These are phyloP conservation scores for Drosophila monieri DNA, from an alignment of 2,888 invertebrate species.

Conservation along the genomic window DNA sequence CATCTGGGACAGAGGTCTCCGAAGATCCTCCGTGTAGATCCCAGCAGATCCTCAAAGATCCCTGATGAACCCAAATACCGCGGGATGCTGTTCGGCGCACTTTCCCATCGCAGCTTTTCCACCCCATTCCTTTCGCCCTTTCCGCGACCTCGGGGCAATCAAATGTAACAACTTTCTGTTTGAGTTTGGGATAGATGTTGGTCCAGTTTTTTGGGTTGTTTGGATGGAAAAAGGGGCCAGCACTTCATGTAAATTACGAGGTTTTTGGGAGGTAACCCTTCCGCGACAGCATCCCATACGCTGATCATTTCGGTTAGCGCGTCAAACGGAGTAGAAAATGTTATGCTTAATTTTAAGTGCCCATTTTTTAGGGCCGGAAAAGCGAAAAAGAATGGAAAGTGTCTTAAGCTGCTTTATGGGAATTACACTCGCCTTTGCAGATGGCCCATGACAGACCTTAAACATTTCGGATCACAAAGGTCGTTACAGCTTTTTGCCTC, in stretches of 20 bases:
- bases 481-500: conserved; percentile 61
- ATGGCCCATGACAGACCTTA: conserved; percentile 68
- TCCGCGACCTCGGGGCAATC: conserved; percentile 47
- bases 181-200: conserved; percentile 51
- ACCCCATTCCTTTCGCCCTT: conserved; percentile 44
- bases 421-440: conserved; percentile 69
- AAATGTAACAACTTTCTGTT: conserved; percentile 64
- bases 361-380: conserved; percentile 72
- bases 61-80: conserved; percentile 22
- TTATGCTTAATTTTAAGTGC: conserved; percentile 55
- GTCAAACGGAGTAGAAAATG: conserved; percentile 50
- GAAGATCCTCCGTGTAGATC: conserved; percentile 14
- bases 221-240: conserved; percentile 27
- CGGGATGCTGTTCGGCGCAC: conserved; percentile 57
- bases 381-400: conserved; percentile 58
- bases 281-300: conserved; percentile 58
- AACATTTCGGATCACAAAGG: conserved; percentile 63
- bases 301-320: conserved; percentile 62
- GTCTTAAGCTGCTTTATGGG: conserved; percentile 77
- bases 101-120: conserved; percentile 50
- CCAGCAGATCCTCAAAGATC: conserved; percentile 13
- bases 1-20: conserved; percentile 7
- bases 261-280: conserved; percentile 49
- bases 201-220: conserved; percentile 62
- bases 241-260: conserved; percentile 63